A percentile compares a stretch with the other conserved stretches of the same genome.
Evolutionary conservation across 2,113 vertebrate species (phyloP).

Genomic region (Corythornis cristatus): DNA sequence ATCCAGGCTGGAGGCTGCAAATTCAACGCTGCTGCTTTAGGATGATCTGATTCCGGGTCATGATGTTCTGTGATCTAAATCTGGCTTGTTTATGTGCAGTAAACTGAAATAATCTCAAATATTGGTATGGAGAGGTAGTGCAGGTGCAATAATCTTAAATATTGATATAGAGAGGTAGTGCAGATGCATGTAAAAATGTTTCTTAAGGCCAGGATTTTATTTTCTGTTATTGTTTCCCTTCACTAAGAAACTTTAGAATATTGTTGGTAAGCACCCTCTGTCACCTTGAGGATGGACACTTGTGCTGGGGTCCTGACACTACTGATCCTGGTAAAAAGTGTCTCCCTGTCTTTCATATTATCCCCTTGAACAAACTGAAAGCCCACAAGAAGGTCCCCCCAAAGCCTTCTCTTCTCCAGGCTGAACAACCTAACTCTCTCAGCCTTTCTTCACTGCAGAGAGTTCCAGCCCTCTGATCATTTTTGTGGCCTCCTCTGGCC

Average conservation of each 20-base stretch:
- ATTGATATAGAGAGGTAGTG: neutral
- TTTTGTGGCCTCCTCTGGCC: neutral
- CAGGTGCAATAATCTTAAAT: neutral
- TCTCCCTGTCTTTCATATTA: too few relatives aligned
- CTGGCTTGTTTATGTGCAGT: neutral
- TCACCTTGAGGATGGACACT: neutral
- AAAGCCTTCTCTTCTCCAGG: neutral
- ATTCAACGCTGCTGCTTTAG: neutral
- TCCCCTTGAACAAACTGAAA: neutral
- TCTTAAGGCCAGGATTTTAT: neutral
- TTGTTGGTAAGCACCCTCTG: neutral
- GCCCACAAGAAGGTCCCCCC: fast-evolving
- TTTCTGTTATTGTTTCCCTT: neutral
- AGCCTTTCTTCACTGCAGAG: neutral
- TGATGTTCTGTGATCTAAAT: neutral
- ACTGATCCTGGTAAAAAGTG: too few relatives aligned
- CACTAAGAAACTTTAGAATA: neutral
- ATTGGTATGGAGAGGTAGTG: neutral
- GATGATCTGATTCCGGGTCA: neutral
- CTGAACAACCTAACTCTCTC: neutral
- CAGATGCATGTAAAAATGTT: neutral
- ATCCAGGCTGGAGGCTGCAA: neutral
- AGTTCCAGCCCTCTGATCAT: neutral
- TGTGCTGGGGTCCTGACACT: neutral
- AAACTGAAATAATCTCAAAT: neutral